Evolutionary conservation across 2,797 vertebrate species (phyloP).

Genomic region (Buceros bicornis): DNA sequence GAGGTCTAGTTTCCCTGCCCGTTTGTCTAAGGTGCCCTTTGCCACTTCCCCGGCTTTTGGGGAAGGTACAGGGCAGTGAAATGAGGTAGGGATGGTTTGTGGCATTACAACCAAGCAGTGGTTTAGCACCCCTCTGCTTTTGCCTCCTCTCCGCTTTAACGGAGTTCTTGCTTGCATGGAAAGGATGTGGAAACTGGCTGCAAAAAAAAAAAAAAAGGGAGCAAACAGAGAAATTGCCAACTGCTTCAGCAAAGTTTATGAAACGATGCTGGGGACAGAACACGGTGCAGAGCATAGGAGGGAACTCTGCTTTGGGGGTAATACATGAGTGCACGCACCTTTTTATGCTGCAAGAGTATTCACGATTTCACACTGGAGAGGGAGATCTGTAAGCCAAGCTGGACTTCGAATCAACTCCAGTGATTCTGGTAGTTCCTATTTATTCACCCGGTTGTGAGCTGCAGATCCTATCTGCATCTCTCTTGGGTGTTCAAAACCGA

Average conservation of each 20-base stretch:
- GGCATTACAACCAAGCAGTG: not conserved
- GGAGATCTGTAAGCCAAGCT: not conserved
- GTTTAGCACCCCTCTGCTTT: not conserved
- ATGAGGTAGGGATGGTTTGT: not conserved
- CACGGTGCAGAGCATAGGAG: not conserved
- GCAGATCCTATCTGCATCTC: not conserved
- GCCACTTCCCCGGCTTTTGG: accelerated
- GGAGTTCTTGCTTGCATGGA: not conserved
- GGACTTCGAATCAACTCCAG: not conserved
- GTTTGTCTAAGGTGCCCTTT: not conserved
- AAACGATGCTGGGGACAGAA: not conserved
- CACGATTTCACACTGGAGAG: not conserved
- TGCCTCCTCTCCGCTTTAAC: not conserved
- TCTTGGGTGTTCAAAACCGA: not conserved
- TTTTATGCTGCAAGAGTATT: not conserved
- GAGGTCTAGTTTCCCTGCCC: not conserved
- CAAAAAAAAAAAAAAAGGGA: not conserved
- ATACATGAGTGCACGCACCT: accelerated
- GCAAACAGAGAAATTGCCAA: not conserved
- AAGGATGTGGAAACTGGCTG: not conserved
- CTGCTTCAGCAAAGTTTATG: not conserved
- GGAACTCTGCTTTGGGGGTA: not conserved
- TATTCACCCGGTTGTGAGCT: not conserved
- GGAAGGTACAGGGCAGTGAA: not conserved
- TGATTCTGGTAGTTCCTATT: not conserved